Conservation (phyloP, 2,888 invertebrate species). For the Itoplectis maculator region DNA sequence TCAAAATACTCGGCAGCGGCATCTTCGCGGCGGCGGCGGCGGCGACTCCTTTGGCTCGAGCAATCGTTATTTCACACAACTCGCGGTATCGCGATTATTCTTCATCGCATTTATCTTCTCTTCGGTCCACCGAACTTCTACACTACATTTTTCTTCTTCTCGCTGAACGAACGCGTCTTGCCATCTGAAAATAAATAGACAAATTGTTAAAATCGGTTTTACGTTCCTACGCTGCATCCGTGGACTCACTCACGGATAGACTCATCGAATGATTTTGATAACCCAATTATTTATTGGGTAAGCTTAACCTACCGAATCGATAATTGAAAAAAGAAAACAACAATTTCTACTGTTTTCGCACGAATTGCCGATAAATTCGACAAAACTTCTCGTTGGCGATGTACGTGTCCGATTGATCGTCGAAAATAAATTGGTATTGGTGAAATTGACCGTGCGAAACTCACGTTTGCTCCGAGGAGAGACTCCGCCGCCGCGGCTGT, state of each 20-base stretch:
- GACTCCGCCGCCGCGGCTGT: constrained; percentile 41
- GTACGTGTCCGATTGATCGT: no score
- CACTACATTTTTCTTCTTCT: not conserved
- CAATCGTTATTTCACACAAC: constrained; percentile 17
- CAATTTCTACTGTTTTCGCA: no score
- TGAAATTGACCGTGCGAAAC: not conserved
- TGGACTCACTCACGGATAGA: no score
- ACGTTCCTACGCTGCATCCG: no score
- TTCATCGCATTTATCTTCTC: constrained; percentile 8
- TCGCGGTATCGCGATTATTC: not conserved
- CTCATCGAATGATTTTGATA: no score
- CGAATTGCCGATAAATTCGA: no score
- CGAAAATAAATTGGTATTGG: not conserved
- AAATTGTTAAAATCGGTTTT: not conserved
- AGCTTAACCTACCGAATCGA: no score
- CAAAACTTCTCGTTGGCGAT: no score
- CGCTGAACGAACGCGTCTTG: not conserved
- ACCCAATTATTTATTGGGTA: no score
- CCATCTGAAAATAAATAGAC: not conserved
- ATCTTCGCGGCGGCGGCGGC: constrained; percentile 84
- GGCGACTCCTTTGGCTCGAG: not conserved
- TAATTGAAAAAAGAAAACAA: no score
- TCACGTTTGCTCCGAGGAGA: constrained; percentile 46
- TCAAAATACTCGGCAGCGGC: constrained; percentile 92
- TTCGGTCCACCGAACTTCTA: not conserved